phyloP scores from a whole-genome alignment of 2,888 invertebrate species.

The Sphaerophoria taeniata region DNA sequence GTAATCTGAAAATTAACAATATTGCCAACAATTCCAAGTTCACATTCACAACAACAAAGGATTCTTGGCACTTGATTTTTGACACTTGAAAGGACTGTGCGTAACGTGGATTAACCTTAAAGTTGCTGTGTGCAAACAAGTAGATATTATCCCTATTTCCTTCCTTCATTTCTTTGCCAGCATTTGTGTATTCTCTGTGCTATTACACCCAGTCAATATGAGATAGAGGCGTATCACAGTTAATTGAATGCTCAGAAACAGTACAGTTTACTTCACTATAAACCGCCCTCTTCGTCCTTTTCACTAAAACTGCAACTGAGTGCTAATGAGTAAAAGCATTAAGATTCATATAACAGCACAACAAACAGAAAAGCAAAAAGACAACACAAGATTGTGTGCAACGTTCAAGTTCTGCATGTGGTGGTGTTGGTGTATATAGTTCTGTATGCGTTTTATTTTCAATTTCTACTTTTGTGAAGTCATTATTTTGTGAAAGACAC shows the following conservation, averaged over 20 bases:
- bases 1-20: no score
- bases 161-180: not conserved
- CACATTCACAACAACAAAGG: no score
- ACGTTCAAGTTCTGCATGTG: no score
- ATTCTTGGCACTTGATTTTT: no score
- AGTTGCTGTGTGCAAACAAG: not conserved
- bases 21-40: no score
- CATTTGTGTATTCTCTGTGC: not conserved
- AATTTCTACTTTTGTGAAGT: slow-evolving; percentile 37
- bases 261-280: slow-evolving; percentile 44
- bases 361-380: not conserved
- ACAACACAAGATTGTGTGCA: slow-evolving; percentile 2
- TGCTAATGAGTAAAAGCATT: slow-evolving; percentile 62
- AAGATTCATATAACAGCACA: slow-evolving; percentile 16
- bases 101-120: not conserved
- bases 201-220: not conserved
- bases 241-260: slow-evolving; percentile 62
- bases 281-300: not conserved
- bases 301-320: slow-evolving; percentile 54
- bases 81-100: not conserved
- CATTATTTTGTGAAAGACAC: slow-evolving; percentile 12
- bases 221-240: slow-evolving; percentile 39
- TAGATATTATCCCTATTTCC: not conserved
- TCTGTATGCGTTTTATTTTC: slow-evolving; percentile 66
- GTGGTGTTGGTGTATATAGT: not conserved